Evolutionary conservation across 1,140 invertebrate genomes (phyloP), one percentile per base, ranked within the genome.

Genomic region (Heliconius himera): DNA sequence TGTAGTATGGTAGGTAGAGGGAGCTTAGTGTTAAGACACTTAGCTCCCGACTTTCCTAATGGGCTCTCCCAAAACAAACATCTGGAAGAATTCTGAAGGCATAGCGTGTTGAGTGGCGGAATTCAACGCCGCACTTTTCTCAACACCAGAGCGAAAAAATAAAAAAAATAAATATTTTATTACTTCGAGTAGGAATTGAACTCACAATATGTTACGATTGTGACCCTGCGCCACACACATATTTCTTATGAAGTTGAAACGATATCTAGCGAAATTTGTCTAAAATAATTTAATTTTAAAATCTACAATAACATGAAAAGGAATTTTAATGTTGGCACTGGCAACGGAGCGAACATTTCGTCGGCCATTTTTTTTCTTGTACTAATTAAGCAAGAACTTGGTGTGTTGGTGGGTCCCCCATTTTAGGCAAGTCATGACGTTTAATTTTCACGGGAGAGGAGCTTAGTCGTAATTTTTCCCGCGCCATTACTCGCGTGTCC

Each of bases 401-500:
- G n/a, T n/a, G n/a, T n/a, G n/a, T n/a, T n/a, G n/a, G 49, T 66
- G 79, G 75, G 78, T 78, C 26, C 38, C 72, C 70, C 70, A 74
- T 81, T 83, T 80, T 82, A 20, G 71, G 38, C 80, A 54, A 76
- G 70, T 80, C 76, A 83, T 77, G 70, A 72, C 83, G 82, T 82
- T 87, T 87, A 87, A 88, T 90, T 88, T 87, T 82, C 85, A 82
- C 82, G 84, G 83, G 75, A 80, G 71, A 20, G 81, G 87, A 88
- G 76, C 84, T 82, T 84, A 76, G 77, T 86, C 83, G 87, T 86
- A 88, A 92, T 89, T 91, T 91, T 89, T 93, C 88, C 88, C 91
- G 88, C 84, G 80, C 91, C 91, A 94, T 94, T 94, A 92, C 88
- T 85, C 87, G 80, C 84, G 84, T 87, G 89, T 94, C 86, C 90